Percentiles rank a stretch among this genome's conserved stretches.
Conservation (phyloP, 2,888 invertebrate species). For the Drymonia ruficornis region DNA sequence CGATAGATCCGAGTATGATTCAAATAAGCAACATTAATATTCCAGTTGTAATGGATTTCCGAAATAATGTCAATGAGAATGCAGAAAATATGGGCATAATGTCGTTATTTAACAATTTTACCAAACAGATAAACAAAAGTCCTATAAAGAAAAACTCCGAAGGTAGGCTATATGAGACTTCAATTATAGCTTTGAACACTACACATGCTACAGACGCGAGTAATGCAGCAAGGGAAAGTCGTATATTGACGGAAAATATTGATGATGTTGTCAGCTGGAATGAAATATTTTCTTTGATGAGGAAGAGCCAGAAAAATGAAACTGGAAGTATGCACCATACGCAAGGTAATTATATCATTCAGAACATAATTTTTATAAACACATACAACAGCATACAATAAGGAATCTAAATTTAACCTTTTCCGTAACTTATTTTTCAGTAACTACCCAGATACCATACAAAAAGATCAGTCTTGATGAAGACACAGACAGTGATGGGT, state of each 20-base stretch:
- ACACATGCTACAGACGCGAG: constrained; percentile 53
- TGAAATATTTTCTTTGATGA: constrained; percentile 71
- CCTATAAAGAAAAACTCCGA: constrained; percentile 77
- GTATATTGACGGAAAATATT: constrained; percentile 52
- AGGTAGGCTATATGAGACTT: constrained; percentile 77
- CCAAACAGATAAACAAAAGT: constrained; percentile 69
- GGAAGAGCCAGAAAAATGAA: constrained; percentile 54
- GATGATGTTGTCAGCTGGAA: constrained; percentile 66
- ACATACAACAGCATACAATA: neutral
- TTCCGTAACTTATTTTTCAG: neutral
- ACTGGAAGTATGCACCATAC: constrained; percentile 30
- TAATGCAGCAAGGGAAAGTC: constrained; percentile 68
- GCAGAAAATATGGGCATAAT: constrained; percentile 86
- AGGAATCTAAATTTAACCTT: too few relatives aligned
- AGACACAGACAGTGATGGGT: constrained; percentile 67
- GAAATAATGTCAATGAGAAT: constrained; percentile 76
- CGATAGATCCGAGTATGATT: constrained; percentile 47
- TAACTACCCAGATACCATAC: constrained; percentile 37
- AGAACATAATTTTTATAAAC: neutral
- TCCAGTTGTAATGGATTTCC: constrained; percentile 71
- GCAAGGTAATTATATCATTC: constrained; percentile 46
- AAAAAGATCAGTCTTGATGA: constrained; percentile 55
- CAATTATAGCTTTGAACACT: constrained; percentile 74
- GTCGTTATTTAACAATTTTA: constrained; percentile 85
- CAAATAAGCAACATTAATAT: constrained; percentile 52